Base-by-base conservation (phyloP, 2,113 vertebrate species). In the Potamarius usumacintae region DNA sequence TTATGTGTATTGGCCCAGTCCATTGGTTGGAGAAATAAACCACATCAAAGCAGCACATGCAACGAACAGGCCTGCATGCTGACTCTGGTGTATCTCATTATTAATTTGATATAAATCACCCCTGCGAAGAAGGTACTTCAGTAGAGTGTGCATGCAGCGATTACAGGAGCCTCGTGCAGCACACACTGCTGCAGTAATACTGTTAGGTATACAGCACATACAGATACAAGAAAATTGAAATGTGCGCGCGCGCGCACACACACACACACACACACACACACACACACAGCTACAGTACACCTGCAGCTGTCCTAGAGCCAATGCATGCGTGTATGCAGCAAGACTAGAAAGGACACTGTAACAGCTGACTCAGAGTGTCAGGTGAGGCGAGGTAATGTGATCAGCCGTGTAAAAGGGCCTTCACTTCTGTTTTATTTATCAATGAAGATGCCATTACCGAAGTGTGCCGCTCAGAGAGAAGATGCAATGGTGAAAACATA, bases 371-470 rank as follows among this genome's bases (percentile, higher is more conserved):
- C 89, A 88, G 84, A 78, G 87, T 86, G 89, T 91, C 93, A 94
- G 94, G 92, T 95, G 92, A 93, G 91, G 90, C 90, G 86, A 69
- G 89, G 94, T 94, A 94, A 95, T 93, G 88, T 90, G 93, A 94
- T 92, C 93, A 90, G 93, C 94, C 90, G 89, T 91, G 93, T 93
- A 92, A 94, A 94, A 94, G 89, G 90, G 93, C 92, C 91, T 90
- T 92, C 92, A 86, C 92, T 94, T 92, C 93, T 96, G 91, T 90
- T 93, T 96, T 94, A 94, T 95, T 95, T 92, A 95, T 95, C 90
- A 91, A 86, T 85, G 91, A 91, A 92, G 93, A 93, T 93, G 93
- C 92, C 93, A 93, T 95, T 94, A 94, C 94, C 90, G 89, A 93
- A 90, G 91, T 77, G 89, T 87, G 89, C 88, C 7, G 25, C 90